A percentile compares a stretch with the other conserved stretches of the same genome.
phyloP scores from a whole-genome alignment of 1,140 invertebrate species.

The Drosophila cardini region DNA sequence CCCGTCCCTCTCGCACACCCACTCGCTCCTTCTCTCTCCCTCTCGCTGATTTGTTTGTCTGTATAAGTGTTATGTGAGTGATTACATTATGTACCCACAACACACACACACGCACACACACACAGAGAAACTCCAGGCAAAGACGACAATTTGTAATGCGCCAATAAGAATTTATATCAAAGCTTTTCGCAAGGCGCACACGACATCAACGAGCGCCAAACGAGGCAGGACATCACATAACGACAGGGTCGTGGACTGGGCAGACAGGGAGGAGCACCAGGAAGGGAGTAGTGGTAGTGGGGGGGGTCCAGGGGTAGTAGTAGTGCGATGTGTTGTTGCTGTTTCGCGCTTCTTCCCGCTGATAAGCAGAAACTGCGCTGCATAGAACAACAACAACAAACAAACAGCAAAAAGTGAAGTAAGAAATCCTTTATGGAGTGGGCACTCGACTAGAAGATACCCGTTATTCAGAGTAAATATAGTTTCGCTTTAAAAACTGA shows the following conservation, averaged over 20 bases:
- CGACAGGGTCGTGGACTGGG: constrained; percentile 11
- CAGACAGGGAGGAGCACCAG: not conserved
- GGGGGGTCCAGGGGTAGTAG: not conserved
- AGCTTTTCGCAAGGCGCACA: constrained; percentile 58
- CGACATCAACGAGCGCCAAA: constrained; percentile 38
- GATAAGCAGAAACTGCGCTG: constrained; percentile 48
- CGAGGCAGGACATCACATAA: constrained; percentile 48
- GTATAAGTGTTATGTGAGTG: constrained; percentile 57
- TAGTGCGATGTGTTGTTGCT: constrained; percentile 9
- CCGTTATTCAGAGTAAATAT: no score
- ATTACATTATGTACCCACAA: constrained; percentile 69
- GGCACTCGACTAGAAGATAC: not conserved
- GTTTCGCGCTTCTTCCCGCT: constrained; percentile 44
- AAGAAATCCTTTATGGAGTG: no score
- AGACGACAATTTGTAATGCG: constrained; percentile 82
- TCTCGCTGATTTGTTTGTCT: constrained; percentile 13
- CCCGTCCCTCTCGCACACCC: not conserved
- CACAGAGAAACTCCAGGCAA: not conserved
- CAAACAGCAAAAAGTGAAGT: not conserved
- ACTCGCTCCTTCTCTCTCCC: not conserved
- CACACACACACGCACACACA: constrained; percentile 7
- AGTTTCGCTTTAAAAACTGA: no score
- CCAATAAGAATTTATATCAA: constrained; percentile 84
- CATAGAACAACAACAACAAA: not conserved
- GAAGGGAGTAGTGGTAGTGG: no score